Conservation (phyloP, 2,113 vertebrate species). For the Lamprotornis superbus region DNA sequence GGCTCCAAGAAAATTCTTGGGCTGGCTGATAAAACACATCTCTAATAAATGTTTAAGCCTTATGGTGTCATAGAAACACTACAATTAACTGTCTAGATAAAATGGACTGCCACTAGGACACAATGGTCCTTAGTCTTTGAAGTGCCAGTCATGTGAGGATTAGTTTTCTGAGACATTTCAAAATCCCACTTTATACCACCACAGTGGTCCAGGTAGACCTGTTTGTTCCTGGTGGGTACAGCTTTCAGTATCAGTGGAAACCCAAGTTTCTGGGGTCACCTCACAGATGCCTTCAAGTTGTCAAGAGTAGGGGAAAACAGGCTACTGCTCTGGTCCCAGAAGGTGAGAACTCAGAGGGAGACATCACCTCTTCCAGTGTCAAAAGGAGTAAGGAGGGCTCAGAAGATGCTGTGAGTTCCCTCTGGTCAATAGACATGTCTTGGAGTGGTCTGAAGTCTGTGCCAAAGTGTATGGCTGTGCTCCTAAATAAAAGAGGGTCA, state of each 20-base stretch:
- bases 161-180: not conserved
- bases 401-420: not conserved
- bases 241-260: not conserved
- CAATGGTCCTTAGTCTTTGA: not conserved
- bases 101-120: not conserved
- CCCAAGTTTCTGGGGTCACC: not conserved
- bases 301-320: not conserved
- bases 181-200: not conserved
- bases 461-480: not conserved
- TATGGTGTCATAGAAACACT: not conserved
- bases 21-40: not conserved
- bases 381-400: not conserved
- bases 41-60: not conserved
- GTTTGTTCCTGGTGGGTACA: not conserved
- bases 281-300: not conserved
- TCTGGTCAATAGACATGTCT: fast-evolving
- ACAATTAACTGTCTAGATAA: not conserved
- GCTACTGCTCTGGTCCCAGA: not conserved
- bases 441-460: not conserved
- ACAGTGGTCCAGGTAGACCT: not conserved
- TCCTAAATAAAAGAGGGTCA: not conserved
- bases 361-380: not conserved
- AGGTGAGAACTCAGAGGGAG: not conserved
- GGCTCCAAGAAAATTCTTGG: not conserved
- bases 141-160: not conserved